phyloP scores from a whole-genome alignment of 2,888 invertebrate species.

The Acanthosepion esculentum region DNA sequence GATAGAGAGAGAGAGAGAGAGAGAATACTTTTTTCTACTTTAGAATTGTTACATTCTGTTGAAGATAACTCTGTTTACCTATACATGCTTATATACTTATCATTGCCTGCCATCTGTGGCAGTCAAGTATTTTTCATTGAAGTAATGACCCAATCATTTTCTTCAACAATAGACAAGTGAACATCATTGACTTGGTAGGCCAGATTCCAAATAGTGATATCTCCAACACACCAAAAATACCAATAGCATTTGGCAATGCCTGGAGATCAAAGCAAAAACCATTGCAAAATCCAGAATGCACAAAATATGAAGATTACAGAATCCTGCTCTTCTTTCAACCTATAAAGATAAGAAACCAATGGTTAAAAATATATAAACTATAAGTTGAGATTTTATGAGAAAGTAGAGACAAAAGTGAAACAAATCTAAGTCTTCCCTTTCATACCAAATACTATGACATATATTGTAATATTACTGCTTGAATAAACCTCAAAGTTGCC shows the following conservation, averaged over 20 bases:
- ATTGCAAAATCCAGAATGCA: not conserved
- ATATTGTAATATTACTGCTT: not conserved
- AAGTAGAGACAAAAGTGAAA: not conserved
- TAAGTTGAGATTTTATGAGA: not conserved
- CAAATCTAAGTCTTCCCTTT: not conserved
- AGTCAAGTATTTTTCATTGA: not conserved
- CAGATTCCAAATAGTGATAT: not conserved
- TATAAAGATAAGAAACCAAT: not conserved
- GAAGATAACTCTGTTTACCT: not conserved
- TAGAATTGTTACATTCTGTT: not conserved
- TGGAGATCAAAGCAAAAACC: not conserved
- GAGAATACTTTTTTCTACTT: not conserved
- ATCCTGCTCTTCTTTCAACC: not conserved
- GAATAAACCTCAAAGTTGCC: not conserved
- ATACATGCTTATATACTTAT: not conserved
- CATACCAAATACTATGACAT: not conserved
- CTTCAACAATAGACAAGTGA: not conserved
- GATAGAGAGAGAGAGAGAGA: no score
- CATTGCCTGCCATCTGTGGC: not conserved
- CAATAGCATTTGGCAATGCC: not conserved
- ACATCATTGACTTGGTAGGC: not conserved
- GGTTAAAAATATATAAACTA: not conserved
- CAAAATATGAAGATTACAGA: not conserved
- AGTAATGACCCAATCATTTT: not conserved
- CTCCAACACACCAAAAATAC: constrained; percentile 15